phyloP scores from a whole-genome alignment of 1,140 invertebrate species.

The Charaxes varanes region DNA sequence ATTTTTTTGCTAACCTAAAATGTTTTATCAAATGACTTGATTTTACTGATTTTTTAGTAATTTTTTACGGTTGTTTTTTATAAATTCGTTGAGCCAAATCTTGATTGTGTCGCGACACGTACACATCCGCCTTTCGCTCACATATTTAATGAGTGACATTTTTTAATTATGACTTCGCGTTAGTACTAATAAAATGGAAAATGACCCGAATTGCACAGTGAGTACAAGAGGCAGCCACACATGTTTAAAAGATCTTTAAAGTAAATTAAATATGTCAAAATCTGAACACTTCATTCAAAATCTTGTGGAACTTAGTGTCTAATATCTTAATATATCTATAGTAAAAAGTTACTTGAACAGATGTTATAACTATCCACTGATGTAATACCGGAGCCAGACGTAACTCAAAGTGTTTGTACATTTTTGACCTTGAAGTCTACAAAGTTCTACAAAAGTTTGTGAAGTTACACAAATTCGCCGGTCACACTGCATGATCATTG shows the following conservation, averaged over 20 bases:
- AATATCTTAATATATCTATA: too few relatives aligned
- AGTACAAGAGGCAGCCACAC: slow-evolving; percentile 28
- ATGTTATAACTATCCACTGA: too few relatives aligned
- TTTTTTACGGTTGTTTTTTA: slow-evolving; percentile 67
- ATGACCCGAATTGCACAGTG: slow-evolving; percentile 69
- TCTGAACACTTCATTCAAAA: too few relatives aligned
- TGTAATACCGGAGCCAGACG: too few relatives aligned
- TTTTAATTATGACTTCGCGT: slow-evolving; percentile 59
- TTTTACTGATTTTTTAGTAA: slow-evolving; percentile 58
- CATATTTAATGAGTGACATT: slow-evolving; percentile 51
- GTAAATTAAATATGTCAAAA: too few relatives aligned
- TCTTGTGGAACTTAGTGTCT: too few relatives aligned
- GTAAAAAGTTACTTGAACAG: too few relatives aligned
- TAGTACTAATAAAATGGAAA: slow-evolving; percentile 63
- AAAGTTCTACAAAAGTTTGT: too few relatives aligned
- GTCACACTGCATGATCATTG: too few relatives aligned
- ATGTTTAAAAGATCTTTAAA: slow-evolving; percentile 4
- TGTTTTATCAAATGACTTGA: slow-evolving; percentile 73
- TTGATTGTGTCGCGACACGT: slow-evolving; percentile 56
- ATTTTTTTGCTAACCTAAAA: slow-evolving; percentile 74
- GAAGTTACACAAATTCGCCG: too few relatives aligned
- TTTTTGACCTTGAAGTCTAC: too few relatives aligned
- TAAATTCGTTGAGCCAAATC: slow-evolving; percentile 64
- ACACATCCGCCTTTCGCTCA: slow-evolving; percentile 30
- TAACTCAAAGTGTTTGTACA: too few relatives aligned